Base-by-base conservation (phyloP, 2,797 vertebrate genomes). In the Coreius guichenoti region DNA sequence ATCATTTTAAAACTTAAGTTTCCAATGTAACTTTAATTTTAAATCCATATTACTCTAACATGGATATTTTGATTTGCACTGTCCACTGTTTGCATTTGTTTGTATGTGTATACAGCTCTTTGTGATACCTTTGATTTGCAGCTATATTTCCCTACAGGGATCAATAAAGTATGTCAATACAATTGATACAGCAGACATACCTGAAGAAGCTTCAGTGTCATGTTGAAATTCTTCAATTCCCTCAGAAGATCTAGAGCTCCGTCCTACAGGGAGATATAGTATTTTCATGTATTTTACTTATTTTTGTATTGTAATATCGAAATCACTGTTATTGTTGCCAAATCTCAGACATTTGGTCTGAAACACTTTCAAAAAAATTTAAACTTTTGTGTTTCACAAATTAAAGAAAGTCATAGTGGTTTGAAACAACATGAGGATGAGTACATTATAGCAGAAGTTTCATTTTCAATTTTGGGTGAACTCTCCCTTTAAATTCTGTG, bases 201-300 rank as follows among this genome's bases (percentile, higher is more conserved):
- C 97, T 99, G 97, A 54, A 99, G 96, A 85, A 98, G 95, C 90
- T 96, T 97, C 86, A 99, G 95, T 31, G 97, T 97, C 96, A 99
- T 98, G 78, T 95, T 96, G 91, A 96, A 97, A 88, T 92, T 68
- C 16, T 95, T 95, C 75, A 99, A 93, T 85, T 97, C 97, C 90
- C 94, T 97, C 92, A 99, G 93, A 87, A 99, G 93, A 91, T 98
- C 97, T 83, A 99, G 91, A 1, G 96, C 97, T 1, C 96, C 96
- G 29, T 98, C 97, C 98, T 99, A 91, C 23, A 89, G 39, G 75
- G 69, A 72, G 54, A 89, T 31, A 29, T 7, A 29, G 43, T 39
- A 19, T 6, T 11, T 56, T n/a, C 0, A 11, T 26, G 14, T 2
- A 17, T 61, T 79, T 45, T 12, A 19, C 26, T 67, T 67, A 8